Percentiles rank a stretch among this genome's conserved stretches.
Conservation (phyloP, 2,113 vertebrate genomes). For the Ciconia stormi region DNA sequence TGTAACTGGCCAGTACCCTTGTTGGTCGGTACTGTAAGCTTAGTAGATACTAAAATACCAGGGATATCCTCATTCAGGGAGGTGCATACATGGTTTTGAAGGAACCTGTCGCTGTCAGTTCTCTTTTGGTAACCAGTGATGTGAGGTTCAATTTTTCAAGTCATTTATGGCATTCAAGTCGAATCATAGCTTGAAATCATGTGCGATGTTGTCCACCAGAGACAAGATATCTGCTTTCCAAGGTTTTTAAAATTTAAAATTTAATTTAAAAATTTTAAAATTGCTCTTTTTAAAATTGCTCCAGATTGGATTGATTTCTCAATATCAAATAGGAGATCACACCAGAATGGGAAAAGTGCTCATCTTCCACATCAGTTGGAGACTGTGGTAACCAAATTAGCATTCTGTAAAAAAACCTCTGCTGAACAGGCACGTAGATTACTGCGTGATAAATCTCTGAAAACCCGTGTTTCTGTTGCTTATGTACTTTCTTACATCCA, state of each 20-base stretch:
- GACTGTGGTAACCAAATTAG: background rate
- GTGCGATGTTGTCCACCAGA: background rate
- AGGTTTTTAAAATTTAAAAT: no score
- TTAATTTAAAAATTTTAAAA: no score
- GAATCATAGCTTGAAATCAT: background rate
- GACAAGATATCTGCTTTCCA: background rate
- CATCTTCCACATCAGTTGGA: background rate
- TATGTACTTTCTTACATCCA: background rate
- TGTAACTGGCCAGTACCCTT: background rate
- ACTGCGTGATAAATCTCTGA: background rate
- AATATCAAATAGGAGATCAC: background rate
- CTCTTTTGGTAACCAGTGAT: background rate
- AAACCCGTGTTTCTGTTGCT: background rate
- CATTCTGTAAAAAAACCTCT: background rate
- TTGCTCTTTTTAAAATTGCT: background rate
- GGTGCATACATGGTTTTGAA: background rate
- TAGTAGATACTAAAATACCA: background rate
- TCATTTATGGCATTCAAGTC: background rate
- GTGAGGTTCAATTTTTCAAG: background rate
- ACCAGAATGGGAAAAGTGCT: background rate
- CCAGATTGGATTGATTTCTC: fast-evolving
- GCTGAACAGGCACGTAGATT: background rate
- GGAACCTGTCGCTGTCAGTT: background rate
- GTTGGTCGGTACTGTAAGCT: background rate
- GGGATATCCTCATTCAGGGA: background rate